Conservation (phyloP, 2,888 invertebrate genomes). For the Brachyptera risi region DNA sequence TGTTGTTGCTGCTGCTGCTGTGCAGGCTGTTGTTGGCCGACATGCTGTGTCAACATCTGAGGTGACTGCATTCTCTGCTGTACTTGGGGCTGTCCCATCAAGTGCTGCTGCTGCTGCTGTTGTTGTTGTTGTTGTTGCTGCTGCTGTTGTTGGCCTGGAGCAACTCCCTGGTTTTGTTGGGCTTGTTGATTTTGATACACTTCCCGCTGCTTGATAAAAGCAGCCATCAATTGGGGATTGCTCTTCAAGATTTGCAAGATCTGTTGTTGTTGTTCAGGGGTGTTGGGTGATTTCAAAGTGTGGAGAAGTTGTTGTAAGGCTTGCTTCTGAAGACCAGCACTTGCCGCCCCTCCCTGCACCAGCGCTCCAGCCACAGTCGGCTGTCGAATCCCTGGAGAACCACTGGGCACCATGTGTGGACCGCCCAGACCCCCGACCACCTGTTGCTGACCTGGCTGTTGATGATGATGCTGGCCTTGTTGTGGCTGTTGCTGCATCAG, state of each 20-base stretch:
- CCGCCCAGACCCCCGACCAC: slow-evolving; percentile 37
- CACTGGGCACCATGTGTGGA: slow-evolving; percentile 26
- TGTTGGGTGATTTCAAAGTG: slow-evolving; percentile 83
- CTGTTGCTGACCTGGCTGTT: slow-evolving; percentile 44
- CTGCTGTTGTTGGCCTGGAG: slow-evolving; percentile 50
- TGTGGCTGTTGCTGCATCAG: slow-evolving; percentile 50
- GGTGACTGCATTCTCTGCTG: slow-evolving; percentile 41
- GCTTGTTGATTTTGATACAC: slow-evolving; percentile 45
- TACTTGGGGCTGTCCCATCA: slow-evolving; percentile 36
- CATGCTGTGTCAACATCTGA: slow-evolving; percentile 26
- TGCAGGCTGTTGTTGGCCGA: slow-evolving; percentile 46
- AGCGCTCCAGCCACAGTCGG: slow-evolving; percentile 35
- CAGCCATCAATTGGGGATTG: slow-evolving; percentile 93
- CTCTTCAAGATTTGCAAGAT: slow-evolving; percentile 85
- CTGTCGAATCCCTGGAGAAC: slow-evolving; percentile 25
- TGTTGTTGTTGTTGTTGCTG: slow-evolving; percentile 39
- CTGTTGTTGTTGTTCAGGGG: slow-evolving; percentile 88
- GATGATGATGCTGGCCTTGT: slow-evolving; percentile 51
- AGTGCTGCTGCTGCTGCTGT: slow-evolving; percentile 36
- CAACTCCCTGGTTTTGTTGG: slow-evolving; percentile 45
- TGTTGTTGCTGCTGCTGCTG: slow-evolving; percentile 37
- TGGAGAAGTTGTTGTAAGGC: slow-evolving; percentile 83
- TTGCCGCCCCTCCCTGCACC: slow-evolving; percentile 42
- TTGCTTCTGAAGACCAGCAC: slow-evolving; percentile 49
- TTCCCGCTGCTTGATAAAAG: slow-evolving; percentile 86